A percentile compares a stretch with the other conserved stretches of the same genome.
phyloP scores from a whole-genome alignment of 1,140 invertebrate species.

The Trinorchestia longiramus region DNA sequence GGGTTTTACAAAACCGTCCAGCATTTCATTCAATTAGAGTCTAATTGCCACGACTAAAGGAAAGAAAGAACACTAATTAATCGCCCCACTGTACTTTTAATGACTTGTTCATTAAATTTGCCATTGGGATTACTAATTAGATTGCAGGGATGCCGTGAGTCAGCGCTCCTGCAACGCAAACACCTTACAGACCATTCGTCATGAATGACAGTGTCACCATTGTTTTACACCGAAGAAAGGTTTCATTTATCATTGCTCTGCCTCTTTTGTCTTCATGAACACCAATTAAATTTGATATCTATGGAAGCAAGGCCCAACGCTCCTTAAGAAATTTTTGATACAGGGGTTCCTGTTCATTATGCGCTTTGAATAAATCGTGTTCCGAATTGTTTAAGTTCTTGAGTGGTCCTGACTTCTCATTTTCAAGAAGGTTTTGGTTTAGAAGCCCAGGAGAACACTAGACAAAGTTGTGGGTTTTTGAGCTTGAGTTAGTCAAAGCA shows the following conservation, averaged over 20 bases:
- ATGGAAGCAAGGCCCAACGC: not conserved
- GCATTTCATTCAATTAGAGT: not conserved
- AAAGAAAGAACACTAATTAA: not conserved
- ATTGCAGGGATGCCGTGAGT: not conserved
- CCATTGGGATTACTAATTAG: slow-evolving; percentile 8
- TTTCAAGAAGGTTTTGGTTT: not conserved
- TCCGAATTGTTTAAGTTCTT: not conserved
- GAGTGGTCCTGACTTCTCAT: not conserved
- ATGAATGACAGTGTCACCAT: not conserved
- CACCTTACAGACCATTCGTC: not conserved
- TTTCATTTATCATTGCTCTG: not conserved
- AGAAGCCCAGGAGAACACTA: not conserved
- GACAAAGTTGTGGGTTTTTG: not conserved
- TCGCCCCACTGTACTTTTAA: not conserved
- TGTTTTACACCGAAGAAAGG: not conserved
- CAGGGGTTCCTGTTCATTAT: not conserved
- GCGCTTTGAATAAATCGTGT: not conserved
- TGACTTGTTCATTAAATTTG: slow-evolving; percentile 2
- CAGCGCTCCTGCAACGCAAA: not conserved
- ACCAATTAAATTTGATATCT: not conserved
- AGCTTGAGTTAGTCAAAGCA: not conserved
- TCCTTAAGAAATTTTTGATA: not conserved
- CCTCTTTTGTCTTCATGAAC: not conserved
- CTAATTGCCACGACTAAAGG: not conserved
- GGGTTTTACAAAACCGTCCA: not conserved